Conservation (phyloP, 2,113 vertebrate genomes). For the Ictalurus furcatus region DNA sequence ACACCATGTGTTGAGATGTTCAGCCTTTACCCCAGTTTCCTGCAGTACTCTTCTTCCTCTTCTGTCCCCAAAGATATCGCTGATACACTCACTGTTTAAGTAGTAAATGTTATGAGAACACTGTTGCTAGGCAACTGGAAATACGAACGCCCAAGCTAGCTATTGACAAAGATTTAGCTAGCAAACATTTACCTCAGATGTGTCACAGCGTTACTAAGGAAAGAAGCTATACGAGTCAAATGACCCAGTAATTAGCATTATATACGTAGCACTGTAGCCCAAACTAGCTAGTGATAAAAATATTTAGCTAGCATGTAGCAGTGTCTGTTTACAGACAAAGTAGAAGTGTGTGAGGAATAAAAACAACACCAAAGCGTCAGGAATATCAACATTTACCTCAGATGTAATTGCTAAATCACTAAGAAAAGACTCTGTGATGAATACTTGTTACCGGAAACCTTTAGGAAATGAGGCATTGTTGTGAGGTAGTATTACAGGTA, state of each 20-base stretch:
- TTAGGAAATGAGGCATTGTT: too few relatives aligned
- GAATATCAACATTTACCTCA: background rate
- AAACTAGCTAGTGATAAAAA: background rate
- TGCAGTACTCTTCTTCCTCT: conserved; percentile 48
- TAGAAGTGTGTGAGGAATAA: background rate
- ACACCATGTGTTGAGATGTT: conserved; percentile 15
- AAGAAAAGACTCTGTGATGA: background rate
- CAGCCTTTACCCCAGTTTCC: conserved; percentile 57
- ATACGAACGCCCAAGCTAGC: background rate
- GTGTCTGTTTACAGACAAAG: background rate
- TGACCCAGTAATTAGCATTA: background rate
- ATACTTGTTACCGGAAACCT: background rate
- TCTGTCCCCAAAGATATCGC: background rate
- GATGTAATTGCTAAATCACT: background rate
- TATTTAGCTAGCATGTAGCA: background rate
- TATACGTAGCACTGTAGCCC: background rate
- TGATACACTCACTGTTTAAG: background rate
- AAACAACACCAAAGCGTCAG: background rate
- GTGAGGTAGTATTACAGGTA: background rate
- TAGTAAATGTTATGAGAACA: background rate
- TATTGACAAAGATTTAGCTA: background rate
- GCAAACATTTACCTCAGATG: background rate
- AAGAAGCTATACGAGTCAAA: background rate
- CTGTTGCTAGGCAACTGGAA: background rate
- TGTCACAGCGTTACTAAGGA: background rate